Base-by-base conservation (phyloP, 2,113 vertebrate species). In the Sinocyclocheilus rhinocerous region DNA sequence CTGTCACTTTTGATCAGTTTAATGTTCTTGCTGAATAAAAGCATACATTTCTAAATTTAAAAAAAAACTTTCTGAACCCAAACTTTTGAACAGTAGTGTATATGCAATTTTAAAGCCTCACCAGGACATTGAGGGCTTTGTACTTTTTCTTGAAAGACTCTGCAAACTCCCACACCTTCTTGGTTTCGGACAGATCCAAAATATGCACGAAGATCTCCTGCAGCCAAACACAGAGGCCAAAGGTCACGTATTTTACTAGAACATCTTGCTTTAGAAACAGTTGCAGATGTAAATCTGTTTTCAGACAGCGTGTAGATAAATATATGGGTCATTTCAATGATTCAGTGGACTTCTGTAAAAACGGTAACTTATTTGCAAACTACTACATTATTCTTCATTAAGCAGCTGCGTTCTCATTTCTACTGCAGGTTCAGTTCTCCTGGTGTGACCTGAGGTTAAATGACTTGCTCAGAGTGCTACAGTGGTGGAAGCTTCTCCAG, bases 141-240 rank as follows among this genome's bases (percentile, higher is more conserved):
- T 91, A 94, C 90, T 94, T 95, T 81, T 87, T 95, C 90, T 95
- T 95, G 85, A 96, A 96, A 45, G 80, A 86, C 82, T 95, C 95
- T 0, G 94, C 93, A 87, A 96, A 96, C 88, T 95, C 95, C 95
- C 95, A 94, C 9, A 96, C 94, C 87, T 95, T 95, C 86, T 90
- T 94, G 12, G 94, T 94, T 89, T 96, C 94, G 24, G 93, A 93
- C 63, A 96, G 85, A 88, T 96, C 95, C 87, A 96, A 91, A 84
- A 96, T 92, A 88, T 96, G 95, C 76, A 95, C 93, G 16, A 92
- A 94, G 52, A 96, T 83, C 80, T 95, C 95, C 95, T 96, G 88
- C n/a, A 90, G 87, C 6, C 50, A 89, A 33, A 89, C 22, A 45
- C 57, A 26, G 33, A 87, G 13, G 33, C 29, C 48, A 76, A 7